These are phyloP conservation scores for Brachypalpus laphriformis DNA, from an alignment of 2,888 invertebrate species.

Conservation along the genomic window DNA sequence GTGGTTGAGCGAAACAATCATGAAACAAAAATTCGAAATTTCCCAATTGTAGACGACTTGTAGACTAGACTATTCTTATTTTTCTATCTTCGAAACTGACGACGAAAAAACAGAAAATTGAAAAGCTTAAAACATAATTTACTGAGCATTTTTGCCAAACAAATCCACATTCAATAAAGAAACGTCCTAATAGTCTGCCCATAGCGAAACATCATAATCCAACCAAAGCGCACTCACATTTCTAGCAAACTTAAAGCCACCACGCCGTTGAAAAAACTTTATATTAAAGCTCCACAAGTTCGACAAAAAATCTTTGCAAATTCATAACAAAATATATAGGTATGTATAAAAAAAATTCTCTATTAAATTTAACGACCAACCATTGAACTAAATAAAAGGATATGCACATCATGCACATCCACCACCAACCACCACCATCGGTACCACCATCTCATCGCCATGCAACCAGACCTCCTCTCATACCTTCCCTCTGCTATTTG, in stretches of 20 bases:
- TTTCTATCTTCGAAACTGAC: too few relatives aligned
- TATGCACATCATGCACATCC: slow-evolving; percentile 72
- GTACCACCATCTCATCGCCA: slow-evolving; percentile 40
- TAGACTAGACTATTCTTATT: too few relatives aligned
- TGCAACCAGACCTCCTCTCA: slow-evolving; percentile 3
- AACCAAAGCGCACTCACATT: not conserved
- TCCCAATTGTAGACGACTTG: too few relatives aligned
- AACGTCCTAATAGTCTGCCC: slow-evolving; percentile 1
- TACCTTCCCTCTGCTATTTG: slow-evolving; percentile 55
- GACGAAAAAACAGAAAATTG: too few relatives aligned
- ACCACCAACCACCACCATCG: slow-evolving; percentile 17
- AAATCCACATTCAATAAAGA: slow-evolving; percentile 20
- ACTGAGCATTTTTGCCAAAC: not conserved
- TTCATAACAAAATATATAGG: slow-evolving; percentile 66
- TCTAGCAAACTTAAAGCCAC: slow-evolving; percentile 32
- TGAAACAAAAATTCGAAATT: too few relatives aligned
- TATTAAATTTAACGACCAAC: slow-evolving; percentile 74
- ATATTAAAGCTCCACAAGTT: slow-evolving; percentile 47
- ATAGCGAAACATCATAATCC: slow-evolving; percentile 23
- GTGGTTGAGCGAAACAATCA: too few relatives aligned
- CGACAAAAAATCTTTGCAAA: slow-evolving; percentile 41
- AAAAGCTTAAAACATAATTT: too few relatives aligned
- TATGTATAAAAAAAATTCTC: slow-evolving; percentile 46
- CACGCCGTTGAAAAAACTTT: slow-evolving; percentile 27
- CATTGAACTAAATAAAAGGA: slow-evolving; percentile 74